These are phyloP conservation scores for Pseudomyrmex concolor DNA, from an alignment of 1,140 invertebrate species.

Conservation along the genomic window DNA sequence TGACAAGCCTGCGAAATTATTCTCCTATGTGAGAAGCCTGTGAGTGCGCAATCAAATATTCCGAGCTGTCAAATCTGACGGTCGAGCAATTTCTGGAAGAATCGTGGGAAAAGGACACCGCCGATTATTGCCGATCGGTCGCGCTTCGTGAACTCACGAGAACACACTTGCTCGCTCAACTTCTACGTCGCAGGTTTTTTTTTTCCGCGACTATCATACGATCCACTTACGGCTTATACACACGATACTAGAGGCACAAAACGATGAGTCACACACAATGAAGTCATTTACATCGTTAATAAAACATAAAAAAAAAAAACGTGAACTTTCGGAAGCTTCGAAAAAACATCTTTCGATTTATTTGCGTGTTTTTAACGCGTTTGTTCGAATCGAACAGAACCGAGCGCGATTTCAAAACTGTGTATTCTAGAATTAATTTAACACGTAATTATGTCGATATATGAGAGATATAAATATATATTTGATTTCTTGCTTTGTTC, in stretches of 20 bases:
- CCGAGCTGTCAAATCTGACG: neutral
- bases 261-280: conserved; percentile 59
- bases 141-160: conserved; percentile 33
- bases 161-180: neutral
- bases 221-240: neutral
- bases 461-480: too few relatives aligned
- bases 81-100: neutral
- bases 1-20: too few relatives aligned
- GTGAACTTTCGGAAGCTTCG: conserved; percentile 43
- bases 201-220: neutral
- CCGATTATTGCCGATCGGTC: neutral
- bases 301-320: conserved; percentile 50
- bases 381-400: too few relatives aligned
- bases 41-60: too few relatives aligned
- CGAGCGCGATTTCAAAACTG: too few relatives aligned
- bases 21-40: too few relatives aligned
- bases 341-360: conserved; percentile 36
- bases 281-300: conserved; percentile 58
- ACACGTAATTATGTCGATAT: too few relatives aligned
- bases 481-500: too few relatives aligned
- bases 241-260: conserved; percentile 15
- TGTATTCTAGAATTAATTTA: too few relatives aligned
- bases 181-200: neutral
- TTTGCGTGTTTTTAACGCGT: too few relatives aligned
- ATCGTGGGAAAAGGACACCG: conserved; percentile 4